A percentile compares a stretch with the other conserved stretches of the same genome.
phyloP scores from a whole-genome alignment of 2,888 invertebrate genomes.

The Sphaerophoria taeniata region DNA sequence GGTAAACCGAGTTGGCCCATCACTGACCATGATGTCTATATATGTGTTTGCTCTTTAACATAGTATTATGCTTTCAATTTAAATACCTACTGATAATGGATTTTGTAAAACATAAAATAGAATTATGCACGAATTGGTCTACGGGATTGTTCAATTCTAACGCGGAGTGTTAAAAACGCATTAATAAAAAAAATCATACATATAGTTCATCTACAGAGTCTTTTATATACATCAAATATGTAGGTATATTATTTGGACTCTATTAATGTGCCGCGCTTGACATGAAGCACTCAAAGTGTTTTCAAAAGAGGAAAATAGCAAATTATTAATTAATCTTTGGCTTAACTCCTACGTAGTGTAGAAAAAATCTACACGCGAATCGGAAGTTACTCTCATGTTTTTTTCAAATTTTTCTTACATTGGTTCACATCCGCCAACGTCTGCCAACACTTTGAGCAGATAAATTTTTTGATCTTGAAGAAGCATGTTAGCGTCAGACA shows the following conservation, averaged over 20 bases:
- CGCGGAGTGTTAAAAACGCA: conserved; percentile 6
- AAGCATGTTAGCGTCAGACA: neutral
- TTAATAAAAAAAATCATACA: conserved; percentile 15
- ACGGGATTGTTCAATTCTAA: conserved; percentile 20
- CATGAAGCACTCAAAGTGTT: conserved; percentile 28
- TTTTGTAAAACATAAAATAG: no score
- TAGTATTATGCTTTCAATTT: no score
- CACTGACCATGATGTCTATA: no score
- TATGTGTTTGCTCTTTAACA: no score
- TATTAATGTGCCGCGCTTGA: neutral
- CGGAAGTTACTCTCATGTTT: conserved; percentile 66
- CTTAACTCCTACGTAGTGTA: conserved; percentile 51
- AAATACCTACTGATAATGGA: no score
- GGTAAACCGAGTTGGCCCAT: no score
- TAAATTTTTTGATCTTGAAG: conserved; percentile 36
- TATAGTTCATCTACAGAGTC: neutral
- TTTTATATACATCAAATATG: neutral
- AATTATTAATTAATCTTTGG: conserved; percentile 46
- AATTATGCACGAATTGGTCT: no score
- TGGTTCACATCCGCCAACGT: conserved; percentile 1
- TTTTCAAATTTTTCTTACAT: conserved; percentile 40
- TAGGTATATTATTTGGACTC: neutral
- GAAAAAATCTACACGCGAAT: conserved; percentile 43
- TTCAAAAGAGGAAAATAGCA: conserved; percentile 46
- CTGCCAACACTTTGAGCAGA: neutral